Evolutionary conservation across 2,888 invertebrate species (phyloP).

Genomic region (Metellina segmentata): DNA sequence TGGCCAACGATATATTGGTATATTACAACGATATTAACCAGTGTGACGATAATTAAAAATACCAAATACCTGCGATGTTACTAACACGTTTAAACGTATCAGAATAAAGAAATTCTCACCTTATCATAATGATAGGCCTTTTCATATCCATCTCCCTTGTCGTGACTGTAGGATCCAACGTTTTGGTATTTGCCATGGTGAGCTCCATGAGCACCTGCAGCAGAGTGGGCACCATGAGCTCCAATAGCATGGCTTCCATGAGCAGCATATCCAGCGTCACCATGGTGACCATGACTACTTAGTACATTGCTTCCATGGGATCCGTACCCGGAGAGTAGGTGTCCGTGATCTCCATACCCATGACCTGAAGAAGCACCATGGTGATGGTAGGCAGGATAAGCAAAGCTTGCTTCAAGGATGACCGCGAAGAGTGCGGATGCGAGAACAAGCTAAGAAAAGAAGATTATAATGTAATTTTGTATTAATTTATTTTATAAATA

Average conservation of each 20-base stretch:
- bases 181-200: slow-evolving; percentile 62
- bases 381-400: slow-evolving; percentile 44
- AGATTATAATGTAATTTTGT: background rate
- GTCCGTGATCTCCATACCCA: slow-evolving; percentile 56
- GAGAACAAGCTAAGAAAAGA: slow-evolving; percentile 28
- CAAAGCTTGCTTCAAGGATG: slow-evolving; percentile 21
- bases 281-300: slow-evolving; percentile 51
- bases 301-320: slow-evolving; percentile 50
- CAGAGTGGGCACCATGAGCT: slow-evolving; percentile 63
- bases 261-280: slow-evolving; percentile 59
- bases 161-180: slow-evolving; percentile 71
- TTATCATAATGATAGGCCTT: slow-evolving; percentile 73
- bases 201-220: slow-evolving; percentile 56
- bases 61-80: too few species aligned
- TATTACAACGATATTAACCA: background rate
- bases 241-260: slow-evolving; percentile 67
- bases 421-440: slow-evolving; percentile 14
- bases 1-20: too few species aligned
- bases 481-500: background rate
- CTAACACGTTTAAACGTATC: background rate
- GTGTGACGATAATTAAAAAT: background rate
- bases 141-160: slow-evolving; percentile 73
- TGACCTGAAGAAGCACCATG: slow-evolving; percentile 18
- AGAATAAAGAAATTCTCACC: slow-evolving; percentile 22
- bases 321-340: slow-evolving; percentile 46